phyloP scores from a whole-genome alignment of 2,113 vertebrate genomes.

The Anhinga rufa region DNA sequence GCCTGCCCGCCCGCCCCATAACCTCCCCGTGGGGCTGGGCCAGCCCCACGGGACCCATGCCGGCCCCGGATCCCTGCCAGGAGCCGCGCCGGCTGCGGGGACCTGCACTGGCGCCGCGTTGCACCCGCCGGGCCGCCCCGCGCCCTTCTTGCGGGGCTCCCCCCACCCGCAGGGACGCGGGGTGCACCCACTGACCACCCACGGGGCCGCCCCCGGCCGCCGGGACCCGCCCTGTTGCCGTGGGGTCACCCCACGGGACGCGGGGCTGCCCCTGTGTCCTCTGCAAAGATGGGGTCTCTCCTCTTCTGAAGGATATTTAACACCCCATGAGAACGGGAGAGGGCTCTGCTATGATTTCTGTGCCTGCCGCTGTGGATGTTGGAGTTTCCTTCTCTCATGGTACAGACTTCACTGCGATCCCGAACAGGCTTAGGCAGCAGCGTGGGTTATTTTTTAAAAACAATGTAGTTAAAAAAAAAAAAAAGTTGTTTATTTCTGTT shows the following conservation, averaged over 20 bases:
- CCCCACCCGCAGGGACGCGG: too few species aligned
- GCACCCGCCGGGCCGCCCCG: too few species aligned
- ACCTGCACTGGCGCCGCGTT: too few species aligned
- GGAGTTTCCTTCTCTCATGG: fast-evolving
- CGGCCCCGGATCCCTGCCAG: too few species aligned
- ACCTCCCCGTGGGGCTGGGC: too few species aligned
- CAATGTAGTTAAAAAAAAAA: fast-evolving
- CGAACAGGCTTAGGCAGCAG: not conserved
- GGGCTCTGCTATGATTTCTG: not conserved
- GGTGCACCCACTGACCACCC: not conserved
- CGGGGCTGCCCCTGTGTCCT: not conserved
- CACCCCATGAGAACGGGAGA: not conserved
- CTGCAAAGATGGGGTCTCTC: not conserved
- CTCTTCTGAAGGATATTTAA: not conserved
- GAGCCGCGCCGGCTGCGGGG: not conserved
- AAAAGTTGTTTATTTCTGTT: not conserved
- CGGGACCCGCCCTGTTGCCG: fast-evolving
- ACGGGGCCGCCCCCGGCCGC: not conserved
- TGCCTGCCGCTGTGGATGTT: fast-evolving
- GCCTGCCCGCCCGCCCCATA: too few species aligned
- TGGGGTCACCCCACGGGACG: not conserved
- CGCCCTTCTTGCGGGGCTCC: too few species aligned
- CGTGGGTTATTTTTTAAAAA: not conserved
- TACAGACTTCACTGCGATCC: not conserved
- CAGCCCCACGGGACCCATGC: too few species aligned